Conservation (phyloP, 2,113 vertebrate species). For the Amia ocellicauda region DNA sequence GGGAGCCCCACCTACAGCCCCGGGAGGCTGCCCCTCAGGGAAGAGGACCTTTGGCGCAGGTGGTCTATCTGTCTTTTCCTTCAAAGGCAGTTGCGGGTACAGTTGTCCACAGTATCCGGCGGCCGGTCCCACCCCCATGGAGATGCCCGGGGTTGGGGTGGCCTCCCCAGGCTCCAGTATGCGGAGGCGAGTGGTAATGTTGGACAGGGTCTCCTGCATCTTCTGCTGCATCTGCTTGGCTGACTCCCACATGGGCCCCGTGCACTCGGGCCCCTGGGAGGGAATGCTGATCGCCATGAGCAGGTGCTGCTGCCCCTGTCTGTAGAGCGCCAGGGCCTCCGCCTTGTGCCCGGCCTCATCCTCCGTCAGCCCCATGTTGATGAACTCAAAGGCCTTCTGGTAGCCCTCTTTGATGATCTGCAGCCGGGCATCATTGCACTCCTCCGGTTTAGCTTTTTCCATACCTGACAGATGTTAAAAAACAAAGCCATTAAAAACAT, state of each 20-base stretch:
- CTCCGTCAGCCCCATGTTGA: slow-evolving; percentile 78
- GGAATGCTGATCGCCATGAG: slow-evolving; percentile 74
- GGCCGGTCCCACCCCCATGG: slow-evolving; percentile 16
- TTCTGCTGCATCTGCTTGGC: slow-evolving; percentile 90
- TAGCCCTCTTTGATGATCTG: slow-evolving; percentile 86
- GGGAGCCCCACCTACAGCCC: slow-evolving; percentile 37
- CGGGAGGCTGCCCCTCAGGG: slow-evolving; percentile 31
- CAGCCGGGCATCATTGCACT: slow-evolving; percentile 72
- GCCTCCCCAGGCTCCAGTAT: slow-evolving; percentile 67
- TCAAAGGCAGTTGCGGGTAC: slow-evolving; percentile 71
- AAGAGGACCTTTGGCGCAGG: slow-evolving; percentile 36
- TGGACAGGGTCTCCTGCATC: slow-evolving; percentile 87
- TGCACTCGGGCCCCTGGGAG: slow-evolving; percentile 56
- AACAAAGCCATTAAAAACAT: too few species aligned
- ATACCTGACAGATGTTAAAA: slow-evolving; percentile 60
- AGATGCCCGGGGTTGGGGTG: slow-evolving; percentile 12
- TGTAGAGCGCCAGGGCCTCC: slow-evolving; percentile 76
- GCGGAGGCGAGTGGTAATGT: slow-evolving; percentile 76
- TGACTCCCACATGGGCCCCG: slow-evolving; percentile 75
- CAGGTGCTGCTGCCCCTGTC: slow-evolving; percentile 78
- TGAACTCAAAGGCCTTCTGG: slow-evolving; percentile 77
- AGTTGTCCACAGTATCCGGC: slow-evolving; percentile 33
- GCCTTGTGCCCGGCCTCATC: slow-evolving; percentile 81
- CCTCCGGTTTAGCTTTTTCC: slow-evolving; percentile 72
- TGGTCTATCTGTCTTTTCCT: slow-evolving; percentile 58